Conservation (phyloP, 2,888 invertebrate species). For the Melieria omissa region DNA sequence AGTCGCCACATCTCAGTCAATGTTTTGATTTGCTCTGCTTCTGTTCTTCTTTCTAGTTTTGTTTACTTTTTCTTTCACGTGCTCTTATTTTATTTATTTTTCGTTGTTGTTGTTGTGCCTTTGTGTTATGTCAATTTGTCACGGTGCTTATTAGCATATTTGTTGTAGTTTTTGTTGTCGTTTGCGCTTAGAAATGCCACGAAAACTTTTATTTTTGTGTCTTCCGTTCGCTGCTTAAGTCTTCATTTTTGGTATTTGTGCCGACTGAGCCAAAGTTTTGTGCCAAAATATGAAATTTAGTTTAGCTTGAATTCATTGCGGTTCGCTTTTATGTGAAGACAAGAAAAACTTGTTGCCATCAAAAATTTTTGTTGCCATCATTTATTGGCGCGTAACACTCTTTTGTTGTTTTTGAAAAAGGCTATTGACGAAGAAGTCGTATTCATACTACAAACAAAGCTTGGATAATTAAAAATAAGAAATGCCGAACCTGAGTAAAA, state of each 20-base stretch:
- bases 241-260: neutral
- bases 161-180: neutral
- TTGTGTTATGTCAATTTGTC: neutral
- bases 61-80: neutral
- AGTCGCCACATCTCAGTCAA: no score
- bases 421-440: no score
- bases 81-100: neutral
- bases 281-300: neutral
- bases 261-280: neutral
- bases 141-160: constrained; percentile 11
- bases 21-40: neutral
- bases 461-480: no score
- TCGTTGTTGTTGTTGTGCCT: neutral
- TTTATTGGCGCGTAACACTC: no score
- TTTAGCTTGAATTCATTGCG: neutral
- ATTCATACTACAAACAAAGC: no score
- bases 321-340: neutral
- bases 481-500: no score
- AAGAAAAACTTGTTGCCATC: neutral
- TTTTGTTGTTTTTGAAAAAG: no score
- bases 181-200: neutral
- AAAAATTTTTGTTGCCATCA: no score
- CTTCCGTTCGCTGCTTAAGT: neutral
- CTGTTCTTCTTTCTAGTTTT: neutral
- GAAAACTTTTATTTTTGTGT: neutral